Evolutionary conservation across 2,797 vertebrate genomes (phyloP), one percentile per base, ranked within the genome.

Genomic region (Premnoplex brunnescens): DNA sequence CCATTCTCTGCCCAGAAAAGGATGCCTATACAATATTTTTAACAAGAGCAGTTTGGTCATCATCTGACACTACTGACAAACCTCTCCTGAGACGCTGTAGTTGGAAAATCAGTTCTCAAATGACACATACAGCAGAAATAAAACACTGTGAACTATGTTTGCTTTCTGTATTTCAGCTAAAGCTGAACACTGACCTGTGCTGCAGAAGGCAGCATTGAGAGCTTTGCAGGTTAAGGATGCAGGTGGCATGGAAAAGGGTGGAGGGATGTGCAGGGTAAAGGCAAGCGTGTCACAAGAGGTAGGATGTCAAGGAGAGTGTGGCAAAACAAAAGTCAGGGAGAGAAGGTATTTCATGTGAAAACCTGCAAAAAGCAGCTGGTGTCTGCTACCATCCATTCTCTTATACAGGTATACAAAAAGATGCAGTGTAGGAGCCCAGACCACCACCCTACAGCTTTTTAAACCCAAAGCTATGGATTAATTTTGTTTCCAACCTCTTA

Each of bases 231-330:
- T 80, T 52, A 49, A 71, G 27, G 68, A 34, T 78, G 43, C 41
- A 63, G 36, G 15, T 52, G 56, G 49, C 4, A 4, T 34, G n/a
- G 74, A 43, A 76, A 93, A 91, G 34, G 52, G 60, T 28, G 2
- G 8, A 46, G 48, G 20, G 43, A 67, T 6, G 30, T 3, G 3
- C 36, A 48, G 48, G 36, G 26, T 16, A 28, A 74, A 59, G 67
- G 32, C 0, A 0, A 85, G 71, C 0, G 0, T 67, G 62, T 49
- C 14, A 1, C 19, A 56, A n/a, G 14, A 14, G 62, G 34, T 21
- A 83, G 55, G 49, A 75, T 8, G 2, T 41, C 2, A 3, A 76
- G 69, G 34, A 75, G 52, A 92, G 28, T 14, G 44, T 44, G 51
- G 26, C 27, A 55, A 74, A 87, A 66, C 27, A 54, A 12, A 60